Conservation (phyloP, 2,888 invertebrate species). For the Leptinotarsa rubiginosa region DNA sequence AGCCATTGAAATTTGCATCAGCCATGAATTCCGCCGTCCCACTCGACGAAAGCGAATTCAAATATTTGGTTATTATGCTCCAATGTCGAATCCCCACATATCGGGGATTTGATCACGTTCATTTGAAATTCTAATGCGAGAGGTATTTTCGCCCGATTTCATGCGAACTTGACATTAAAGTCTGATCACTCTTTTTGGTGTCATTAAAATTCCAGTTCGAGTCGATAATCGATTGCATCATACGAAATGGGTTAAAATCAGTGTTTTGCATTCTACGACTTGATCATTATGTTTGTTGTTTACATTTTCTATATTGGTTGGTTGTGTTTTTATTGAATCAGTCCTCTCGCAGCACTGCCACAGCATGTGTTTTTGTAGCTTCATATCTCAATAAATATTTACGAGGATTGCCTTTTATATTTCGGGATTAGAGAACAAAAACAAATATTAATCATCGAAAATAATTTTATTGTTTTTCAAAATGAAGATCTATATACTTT, state of each 20-base stretch:
- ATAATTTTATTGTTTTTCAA: too few relatives aligned
- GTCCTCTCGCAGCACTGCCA: too few relatives aligned
- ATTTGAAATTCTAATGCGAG: slow-evolving; percentile 26
- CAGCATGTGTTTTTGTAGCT: too few relatives aligned
- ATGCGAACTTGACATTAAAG: slow-evolving; percentile 13
- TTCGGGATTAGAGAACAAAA: too few relatives aligned
- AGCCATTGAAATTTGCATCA: not conserved
- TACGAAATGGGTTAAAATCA: not conserved
- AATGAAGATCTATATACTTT: too few relatives aligned
- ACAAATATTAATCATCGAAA: too few relatives aligned
- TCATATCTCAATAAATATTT: too few relatives aligned
- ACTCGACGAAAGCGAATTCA: not conserved
- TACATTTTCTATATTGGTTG: too few relatives aligned
- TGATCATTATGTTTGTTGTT: too few relatives aligned
- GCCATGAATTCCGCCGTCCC: not conserved
- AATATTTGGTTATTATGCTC: slow-evolving; percentile 3
- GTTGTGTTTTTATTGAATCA: too few relatives aligned
- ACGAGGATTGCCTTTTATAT: too few relatives aligned
- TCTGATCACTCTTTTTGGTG: slow-evolving; percentile 4
- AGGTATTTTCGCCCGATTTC: slow-evolving; percentile 9
- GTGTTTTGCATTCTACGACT: not conserved
- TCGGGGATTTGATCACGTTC: slow-evolving; percentile 3
- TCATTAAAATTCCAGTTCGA: not conserved
- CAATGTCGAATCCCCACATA: slow-evolving; percentile 1
- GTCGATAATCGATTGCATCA: not conserved